Evolutionary conservation across 2,888 invertebrate genomes (phyloP).

Genomic region (Ephialtes manifestator): DNA sequence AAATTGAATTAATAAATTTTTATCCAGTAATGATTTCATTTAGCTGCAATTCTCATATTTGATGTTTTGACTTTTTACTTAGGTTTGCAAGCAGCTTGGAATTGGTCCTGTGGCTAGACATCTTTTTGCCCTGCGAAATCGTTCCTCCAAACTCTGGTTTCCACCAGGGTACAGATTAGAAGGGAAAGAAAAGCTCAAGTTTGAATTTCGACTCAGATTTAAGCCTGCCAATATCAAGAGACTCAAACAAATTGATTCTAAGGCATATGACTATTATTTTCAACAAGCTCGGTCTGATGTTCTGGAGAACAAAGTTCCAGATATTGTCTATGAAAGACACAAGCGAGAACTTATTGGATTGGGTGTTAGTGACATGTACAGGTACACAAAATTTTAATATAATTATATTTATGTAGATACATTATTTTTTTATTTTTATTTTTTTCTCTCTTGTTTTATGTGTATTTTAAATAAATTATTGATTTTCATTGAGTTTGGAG

Average conservation of each 20-base stretch:
- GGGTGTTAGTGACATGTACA: conserved; percentile 94
- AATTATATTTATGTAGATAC: background rate
- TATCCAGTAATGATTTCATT: background rate
- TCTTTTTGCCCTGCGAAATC: conserved; percentile 92
- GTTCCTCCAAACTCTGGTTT: conserved; percentile 90
- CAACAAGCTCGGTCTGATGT: conserved; percentile 94
- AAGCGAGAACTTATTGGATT: conserved; percentile 93
- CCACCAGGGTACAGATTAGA: conserved; percentile 88
- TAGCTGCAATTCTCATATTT: background rate
- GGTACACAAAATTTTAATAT: conserved; percentile 75
- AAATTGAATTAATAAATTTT: conserved; percentile 16
- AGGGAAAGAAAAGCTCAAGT: conserved; percentile 87
- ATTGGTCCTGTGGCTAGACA: conserved; percentile 93
- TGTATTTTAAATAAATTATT: background rate
- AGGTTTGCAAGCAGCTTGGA: conserved; percentile 90
- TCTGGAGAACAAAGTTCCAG: conserved; percentile 92
- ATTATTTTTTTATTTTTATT: background rate
- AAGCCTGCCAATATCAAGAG: conserved; percentile 90
- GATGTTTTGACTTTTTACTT: conserved; percentile 7
- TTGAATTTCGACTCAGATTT: conserved; percentile 93
- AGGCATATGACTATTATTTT: conserved; percentile 94
- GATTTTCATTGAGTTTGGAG: too few relatives aligned
- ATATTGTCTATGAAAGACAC: conserved; percentile 92
- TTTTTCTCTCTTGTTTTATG: background rate
- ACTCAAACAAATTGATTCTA: conserved; percentile 90